Evolutionary conservation across 2,888 invertebrate genomes (phyloP).

Genomic region (Agapostemon virescens): DNA sequence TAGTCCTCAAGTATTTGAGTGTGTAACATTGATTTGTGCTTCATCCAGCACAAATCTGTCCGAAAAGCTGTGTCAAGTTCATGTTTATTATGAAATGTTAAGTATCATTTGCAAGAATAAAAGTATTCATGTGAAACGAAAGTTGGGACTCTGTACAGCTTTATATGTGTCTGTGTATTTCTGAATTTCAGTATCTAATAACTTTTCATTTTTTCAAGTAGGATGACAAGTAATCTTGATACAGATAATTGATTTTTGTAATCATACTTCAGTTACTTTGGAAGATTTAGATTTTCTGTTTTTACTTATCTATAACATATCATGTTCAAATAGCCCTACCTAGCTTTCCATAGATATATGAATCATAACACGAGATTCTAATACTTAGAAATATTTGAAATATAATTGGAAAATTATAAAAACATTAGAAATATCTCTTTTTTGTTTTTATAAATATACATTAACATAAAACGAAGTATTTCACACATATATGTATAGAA

Average conservation of each 20-base stretch:
- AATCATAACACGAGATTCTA: background rate
- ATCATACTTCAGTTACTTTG: background rate
- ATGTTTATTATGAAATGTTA: slow-evolving; percentile 24
- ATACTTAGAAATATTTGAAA: background rate
- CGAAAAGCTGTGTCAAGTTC: background rate
- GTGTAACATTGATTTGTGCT: background rate
- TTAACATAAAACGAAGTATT: background rate
- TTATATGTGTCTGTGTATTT: background rate
- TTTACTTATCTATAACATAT: slow-evolving; percentile 10
- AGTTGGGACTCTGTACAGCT: background rate
- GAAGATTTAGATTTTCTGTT: background rate
- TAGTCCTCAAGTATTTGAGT: slow-evolving; percentile 10
- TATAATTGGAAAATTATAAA: background rate
- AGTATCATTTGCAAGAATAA: slow-evolving; percentile 17
- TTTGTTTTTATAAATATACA: background rate
- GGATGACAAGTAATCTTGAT: background rate
- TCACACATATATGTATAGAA: background rate
- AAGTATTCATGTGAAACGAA: background rate
- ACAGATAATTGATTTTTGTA: background rate
- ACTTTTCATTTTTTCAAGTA: background rate
- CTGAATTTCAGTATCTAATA: background rate
- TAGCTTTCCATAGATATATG: background rate
- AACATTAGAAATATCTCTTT: too few species aligned
- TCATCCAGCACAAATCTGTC: background rate
- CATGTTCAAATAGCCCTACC: background rate